Evolutionary conservation across 2,797 vertebrate species (phyloP), one percentile per base, ranked within the genome.

Genomic region (Notoglanidium macrostoma): DNA sequence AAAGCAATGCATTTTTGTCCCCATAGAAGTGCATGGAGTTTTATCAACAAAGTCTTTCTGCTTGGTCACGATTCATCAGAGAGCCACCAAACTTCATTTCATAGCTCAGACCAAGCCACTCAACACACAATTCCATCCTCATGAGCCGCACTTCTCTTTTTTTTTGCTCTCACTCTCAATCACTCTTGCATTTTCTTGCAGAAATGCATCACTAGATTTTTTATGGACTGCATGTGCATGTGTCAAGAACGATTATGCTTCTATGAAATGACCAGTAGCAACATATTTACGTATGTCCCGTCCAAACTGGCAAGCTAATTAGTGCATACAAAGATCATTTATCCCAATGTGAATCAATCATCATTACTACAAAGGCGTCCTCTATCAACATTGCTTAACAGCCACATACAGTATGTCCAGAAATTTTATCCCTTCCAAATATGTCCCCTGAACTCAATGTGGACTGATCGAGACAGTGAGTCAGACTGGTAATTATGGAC

Each of bases 401-500:
- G 21, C 44, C 23, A 46, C 11, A 40, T 19, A 70, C 2, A 35
- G 10, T 14, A 32, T 77, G 51, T 15, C n/a, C 8, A 35, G 76
- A 57, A 78, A 35, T 57, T 29, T 32, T 35, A 5, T 32, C 32
- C 9, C 51, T 32, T 35, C 29, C n/a, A 35, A 32, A 78, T 4
- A 51, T 51, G 5, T 29, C 26, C 29, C 26, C 73, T 29, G 46
- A 54, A 54, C 49, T 77, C 26, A 54, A 9, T 10, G 49, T 29
- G 76, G 23, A 78, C 21, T 32, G 51, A 78, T 78, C 5, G 54
- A 57, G 51, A 32, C 51, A 35, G 17, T 21, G 76, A 78, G 76
- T 78, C 51, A 57, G 76, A 78, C 29, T 35, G n/a, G 54, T 21
- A 32, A 55, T 78, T 11, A 78, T n/a, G 76, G 76, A 32, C 76